These are phyloP conservation scores for Notodonta ziczac DNA, from an alignment of 2,888 invertebrate genomes.

Conservation along the genomic window DNA sequence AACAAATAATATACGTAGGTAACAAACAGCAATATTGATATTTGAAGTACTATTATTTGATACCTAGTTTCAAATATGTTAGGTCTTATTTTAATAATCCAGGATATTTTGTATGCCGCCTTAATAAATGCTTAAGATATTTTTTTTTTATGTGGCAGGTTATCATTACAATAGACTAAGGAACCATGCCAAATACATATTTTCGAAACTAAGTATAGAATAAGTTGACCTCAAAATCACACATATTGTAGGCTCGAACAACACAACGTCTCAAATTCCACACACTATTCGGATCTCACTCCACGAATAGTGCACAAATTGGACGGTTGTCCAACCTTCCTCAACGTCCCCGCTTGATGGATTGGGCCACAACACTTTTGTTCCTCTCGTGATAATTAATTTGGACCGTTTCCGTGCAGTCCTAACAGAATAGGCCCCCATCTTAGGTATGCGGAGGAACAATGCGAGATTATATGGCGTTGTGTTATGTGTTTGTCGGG, in stretches of 20 bases:
- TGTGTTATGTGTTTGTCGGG: conserved; percentile 26
- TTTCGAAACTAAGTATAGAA: too few relatives aligned
- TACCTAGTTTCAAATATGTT: too few relatives aligned
- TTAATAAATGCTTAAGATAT: too few relatives aligned
- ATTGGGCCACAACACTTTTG: conserved; percentile 64
- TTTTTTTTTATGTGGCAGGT: too few relatives aligned
- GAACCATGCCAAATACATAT: too few relatives aligned
- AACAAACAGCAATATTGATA: too few relatives aligned
- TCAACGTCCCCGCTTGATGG: conserved; percentile 55
- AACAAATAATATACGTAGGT: too few relatives aligned
- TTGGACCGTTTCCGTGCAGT: conserved; percentile 48
- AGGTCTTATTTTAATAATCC: too few relatives aligned
- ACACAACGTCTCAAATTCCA: conserved; percentile 19
- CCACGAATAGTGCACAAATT: conserved; percentile 43
- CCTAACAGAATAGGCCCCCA: conserved; percentile 41
- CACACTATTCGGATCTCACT: conserved; percentile 22
- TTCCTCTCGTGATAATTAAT: conserved; percentile 63
- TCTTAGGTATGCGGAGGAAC: conserved; percentile 39
- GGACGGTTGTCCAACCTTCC: conserved; percentile 54
- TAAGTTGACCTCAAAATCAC: too few relatives aligned
- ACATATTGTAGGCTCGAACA: not conserved
- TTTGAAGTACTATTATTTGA: too few relatives aligned
- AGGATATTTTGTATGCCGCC: too few relatives aligned
- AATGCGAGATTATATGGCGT: conserved; percentile 38
- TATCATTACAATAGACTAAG: too few relatives aligned